phyloP scores from a whole-genome alignment of 2,888 invertebrate species.

The Neoscelio sp. region DNA sequence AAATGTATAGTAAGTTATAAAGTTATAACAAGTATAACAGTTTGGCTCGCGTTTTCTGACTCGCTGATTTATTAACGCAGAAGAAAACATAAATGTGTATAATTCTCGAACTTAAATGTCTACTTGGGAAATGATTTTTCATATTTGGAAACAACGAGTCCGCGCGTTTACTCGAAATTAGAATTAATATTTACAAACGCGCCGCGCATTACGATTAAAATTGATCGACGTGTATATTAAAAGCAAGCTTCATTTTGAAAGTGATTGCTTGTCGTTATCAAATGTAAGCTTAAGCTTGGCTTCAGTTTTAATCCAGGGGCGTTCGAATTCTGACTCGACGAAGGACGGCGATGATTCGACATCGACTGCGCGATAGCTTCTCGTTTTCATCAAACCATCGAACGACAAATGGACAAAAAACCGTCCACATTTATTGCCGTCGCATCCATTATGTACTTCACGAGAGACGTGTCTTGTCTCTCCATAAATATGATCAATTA shows the following conservation, averaged over 20 bases:
- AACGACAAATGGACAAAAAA: conserved; percentile 57
- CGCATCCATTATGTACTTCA: conserved; percentile 59
- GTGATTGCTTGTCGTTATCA: conserved; percentile 47
- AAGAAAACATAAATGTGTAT: too few relatives aligned
- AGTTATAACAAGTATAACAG: too few relatives aligned
- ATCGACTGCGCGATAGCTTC: conserved; percentile 31
- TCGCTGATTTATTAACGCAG: too few relatives aligned
- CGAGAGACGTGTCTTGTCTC: conserved; percentile 46
- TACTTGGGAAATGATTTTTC: too few relatives aligned
- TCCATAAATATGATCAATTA: conserved; percentile 55
- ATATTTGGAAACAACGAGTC: too few relatives aligned
- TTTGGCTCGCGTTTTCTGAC: too few relatives aligned
- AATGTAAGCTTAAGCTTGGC: conserved; percentile 30
- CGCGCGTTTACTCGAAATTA: too few relatives aligned
- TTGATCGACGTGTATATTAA: conserved; percentile 37
- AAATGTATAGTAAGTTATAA: too few relatives aligned
- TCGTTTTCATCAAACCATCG: conserved; percentile 36
- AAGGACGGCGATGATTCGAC: conserved; percentile 44
- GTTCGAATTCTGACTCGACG: conserved; percentile 29
- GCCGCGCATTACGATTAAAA: conserved; percentile 29
- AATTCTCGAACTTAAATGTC: too few relatives aligned
- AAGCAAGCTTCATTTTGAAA: conserved; percentile 37
- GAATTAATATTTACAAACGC: neutral
- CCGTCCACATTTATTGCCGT: conserved; percentile 57
- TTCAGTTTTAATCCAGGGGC: conserved; percentile 27